Percentiles rank a stretch among this genome's conserved stretches.
These are phyloP conservation scores for Oscheius sp. DNA, from an alignment of 2,888 invertebrate genomes.

Conservation along the genomic window DNA sequence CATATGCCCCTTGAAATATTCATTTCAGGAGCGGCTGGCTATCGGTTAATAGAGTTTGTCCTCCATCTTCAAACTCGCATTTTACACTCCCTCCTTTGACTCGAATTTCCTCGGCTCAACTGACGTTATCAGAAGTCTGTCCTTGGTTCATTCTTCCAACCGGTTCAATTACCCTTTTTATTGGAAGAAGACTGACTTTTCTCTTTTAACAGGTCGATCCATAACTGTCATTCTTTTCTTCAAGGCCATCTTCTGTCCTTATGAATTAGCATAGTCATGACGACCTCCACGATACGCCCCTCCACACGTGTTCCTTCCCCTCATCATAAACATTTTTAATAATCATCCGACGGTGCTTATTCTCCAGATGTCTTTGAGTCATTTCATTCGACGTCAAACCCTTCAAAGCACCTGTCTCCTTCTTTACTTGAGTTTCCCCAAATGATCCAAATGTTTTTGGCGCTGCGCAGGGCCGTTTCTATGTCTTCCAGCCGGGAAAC, in stretches of 20 bases:
- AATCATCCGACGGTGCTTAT: constrained; percentile 9
- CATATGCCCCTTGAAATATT: constrained; percentile 19
- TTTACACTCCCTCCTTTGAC: constrained; percentile 1
- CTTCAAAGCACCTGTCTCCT: constrained; percentile 2
- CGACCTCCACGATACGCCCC: not conserved
- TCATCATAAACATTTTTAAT: constrained; percentile 19
- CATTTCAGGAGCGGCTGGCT: constrained; percentile 24
- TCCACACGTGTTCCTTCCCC: constrained; percentile 11
- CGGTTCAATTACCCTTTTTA: constrained; percentile 28
- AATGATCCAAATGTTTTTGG: not conserved
- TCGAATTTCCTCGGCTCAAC: not conserved
- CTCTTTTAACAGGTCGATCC: constrained; percentile 8
- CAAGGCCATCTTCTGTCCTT: constrained; percentile 4
- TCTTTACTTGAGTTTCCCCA: not conserved
- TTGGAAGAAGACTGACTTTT: constrained; percentile 6
- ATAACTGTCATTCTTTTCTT: constrained; percentile 18
- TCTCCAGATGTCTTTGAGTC: constrained; percentile 17
- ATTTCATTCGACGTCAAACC: not conserved
- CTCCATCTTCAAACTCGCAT: constrained; percentile 4
- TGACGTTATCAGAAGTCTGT: not conserved
- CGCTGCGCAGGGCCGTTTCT: not conserved
- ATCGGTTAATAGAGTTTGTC: constrained; percentile 32
- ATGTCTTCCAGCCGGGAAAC: constrained; percentile 7
- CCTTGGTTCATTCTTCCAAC: constrained; percentile 10
- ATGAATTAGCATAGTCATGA: constrained; percentile 9